Percentiles rank a stretch among this genome's conserved stretches.
These are phyloP conservation scores for Coregonus sp. DNA, from an alignment of 2,797 vertebrate genomes.

Conservation along the genomic window DNA sequence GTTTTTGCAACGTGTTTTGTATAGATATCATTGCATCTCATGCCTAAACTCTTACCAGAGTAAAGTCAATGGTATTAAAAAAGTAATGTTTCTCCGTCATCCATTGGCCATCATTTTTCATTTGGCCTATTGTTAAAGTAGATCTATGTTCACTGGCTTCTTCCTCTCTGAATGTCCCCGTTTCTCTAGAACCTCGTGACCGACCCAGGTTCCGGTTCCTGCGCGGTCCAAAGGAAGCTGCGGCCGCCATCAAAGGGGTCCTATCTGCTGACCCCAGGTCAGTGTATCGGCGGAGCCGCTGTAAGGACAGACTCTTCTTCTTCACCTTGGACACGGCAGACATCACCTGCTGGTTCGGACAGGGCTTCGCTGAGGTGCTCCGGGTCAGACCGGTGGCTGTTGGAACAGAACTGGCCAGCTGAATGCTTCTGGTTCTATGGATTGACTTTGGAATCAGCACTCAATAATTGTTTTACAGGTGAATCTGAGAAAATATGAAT, in stretches of 20 bases:
- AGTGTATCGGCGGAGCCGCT: slow-evolving; percentile 82
- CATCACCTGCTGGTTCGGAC: slow-evolving; percentile 89
- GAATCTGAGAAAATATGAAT: background rate
- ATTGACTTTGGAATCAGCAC: background rate
- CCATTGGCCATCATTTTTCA: background rate
- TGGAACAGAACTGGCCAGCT: background rate
- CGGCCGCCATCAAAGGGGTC: slow-evolving; percentile 75
- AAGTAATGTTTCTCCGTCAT: too few species aligned
- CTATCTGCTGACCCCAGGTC: slow-evolving; percentile 87
- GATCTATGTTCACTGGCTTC: background rate
- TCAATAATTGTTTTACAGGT: background rate
- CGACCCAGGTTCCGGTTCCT: slow-evolving; percentile 79
- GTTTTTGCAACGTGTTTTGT: background rate
- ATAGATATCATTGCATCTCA: background rate
- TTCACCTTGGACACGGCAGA: slow-evolving; percentile 83
- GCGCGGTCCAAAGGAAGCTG: slow-evolving; percentile 76
- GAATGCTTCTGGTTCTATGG: background rate
- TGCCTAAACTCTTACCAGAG: too few species aligned
- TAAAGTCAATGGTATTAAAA: too few species aligned
- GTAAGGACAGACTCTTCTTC: slow-evolving; percentile 85
- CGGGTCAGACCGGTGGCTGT: slow-evolving; percentile 63
- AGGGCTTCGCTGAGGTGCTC: slow-evolving; percentile 85
- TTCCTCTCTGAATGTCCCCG: background rate
- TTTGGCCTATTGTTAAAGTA: background rate
- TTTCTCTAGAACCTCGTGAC: slow-evolving; percentile 41